Percentiles rank a stretch among this genome's conserved stretches.
These are phyloP conservation scores for Clarias macrocephalus DNA, from an alignment of 2,113 vertebrate species.

Conservation along the genomic window DNA sequence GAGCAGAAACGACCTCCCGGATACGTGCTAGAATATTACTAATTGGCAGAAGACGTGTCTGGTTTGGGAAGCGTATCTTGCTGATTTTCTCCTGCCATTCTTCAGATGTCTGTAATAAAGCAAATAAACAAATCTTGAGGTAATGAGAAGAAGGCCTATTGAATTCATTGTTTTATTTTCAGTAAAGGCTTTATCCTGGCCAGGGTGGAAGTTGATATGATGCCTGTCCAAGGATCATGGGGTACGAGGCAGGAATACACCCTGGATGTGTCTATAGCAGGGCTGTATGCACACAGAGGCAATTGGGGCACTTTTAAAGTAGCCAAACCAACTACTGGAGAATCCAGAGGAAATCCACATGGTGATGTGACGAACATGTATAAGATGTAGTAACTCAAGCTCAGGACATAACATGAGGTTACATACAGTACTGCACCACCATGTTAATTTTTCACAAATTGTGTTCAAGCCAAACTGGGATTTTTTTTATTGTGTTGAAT, in stretches of 20 bases:
- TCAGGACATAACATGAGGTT: not conserved
- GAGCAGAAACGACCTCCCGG: constrained; percentile 58
- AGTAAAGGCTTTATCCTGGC: not conserved
- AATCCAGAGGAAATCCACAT: not conserved
- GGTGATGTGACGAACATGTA: not conserved
- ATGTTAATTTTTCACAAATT: not conserved
- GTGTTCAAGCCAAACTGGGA: too few relatives aligned
- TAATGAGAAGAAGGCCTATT: not conserved
- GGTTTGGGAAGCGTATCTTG: constrained; percentile 48
- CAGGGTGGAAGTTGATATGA: not conserved
- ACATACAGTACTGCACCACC: not conserved
- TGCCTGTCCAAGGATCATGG: not conserved
- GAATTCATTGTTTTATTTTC: not conserved
- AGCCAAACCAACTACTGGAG: not conserved
- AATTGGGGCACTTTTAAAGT: not conserved
- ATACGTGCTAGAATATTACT: constrained; percentile 62
- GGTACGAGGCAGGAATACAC: not conserved
- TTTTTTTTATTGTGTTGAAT: too few relatives aligned
- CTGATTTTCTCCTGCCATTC: constrained; percentile 68
- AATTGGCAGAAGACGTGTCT: constrained; percentile 58
- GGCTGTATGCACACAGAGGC: not conserved
- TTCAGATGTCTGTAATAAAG: constrained; percentile 60
- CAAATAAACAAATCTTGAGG: not conserved
- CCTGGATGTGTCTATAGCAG: not conserved
- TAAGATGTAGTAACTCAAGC: not conserved